Conservation (phyloP, 1,140 invertebrate genomes). For the Drosophila prosaltans region DNA sequence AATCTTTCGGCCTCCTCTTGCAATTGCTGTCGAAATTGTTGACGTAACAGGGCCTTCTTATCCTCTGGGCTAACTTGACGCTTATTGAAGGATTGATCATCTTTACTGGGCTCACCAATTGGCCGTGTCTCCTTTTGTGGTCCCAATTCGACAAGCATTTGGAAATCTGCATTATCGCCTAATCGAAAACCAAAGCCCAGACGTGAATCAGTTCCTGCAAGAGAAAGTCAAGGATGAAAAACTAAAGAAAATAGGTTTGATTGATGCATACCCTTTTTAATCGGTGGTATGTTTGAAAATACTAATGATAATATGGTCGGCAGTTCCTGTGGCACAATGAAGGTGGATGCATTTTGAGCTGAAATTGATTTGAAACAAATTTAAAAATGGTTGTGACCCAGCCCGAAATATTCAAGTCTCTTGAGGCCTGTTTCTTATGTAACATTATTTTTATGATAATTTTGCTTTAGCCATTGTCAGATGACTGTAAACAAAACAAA, state of each 20-base stretch:
- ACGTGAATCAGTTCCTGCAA: conserved; percentile 90
- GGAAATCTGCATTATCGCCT: conserved; percentile 91
- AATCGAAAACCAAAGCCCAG: conserved; percentile 91
- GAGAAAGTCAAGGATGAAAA: neutral
- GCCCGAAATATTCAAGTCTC: neutral
- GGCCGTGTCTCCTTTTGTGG: conserved; percentile 89
- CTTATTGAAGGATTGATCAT: conserved; percentile 74
- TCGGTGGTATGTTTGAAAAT: conserved; percentile 92
- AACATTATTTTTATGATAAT: conserved; percentile 2
- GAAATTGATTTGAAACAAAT: conserved; percentile 18
- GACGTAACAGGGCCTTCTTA: conserved; percentile 34
- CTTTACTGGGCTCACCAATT: conserved; percentile 82
- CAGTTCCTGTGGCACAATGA: conserved; percentile 90
- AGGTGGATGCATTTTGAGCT: conserved; percentile 62
- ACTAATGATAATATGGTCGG: conserved; percentile 89
- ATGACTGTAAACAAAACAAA: neutral
- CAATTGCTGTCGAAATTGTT: conserved; percentile 52
- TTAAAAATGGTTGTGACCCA: conserved; percentile 12
- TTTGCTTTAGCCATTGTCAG: neutral
- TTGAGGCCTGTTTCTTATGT: conserved; percentile 17
- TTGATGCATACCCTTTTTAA: conserved; percentile 89
- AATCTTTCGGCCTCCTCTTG: conserved; percentile 36
- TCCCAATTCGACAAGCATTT: conserved; percentile 89
- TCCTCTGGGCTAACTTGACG: conserved; percentile 70
- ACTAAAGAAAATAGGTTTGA: neutral